Conservation (phyloP, 2,888 invertebrate species). For the Drosophila acutilabella region DNA sequence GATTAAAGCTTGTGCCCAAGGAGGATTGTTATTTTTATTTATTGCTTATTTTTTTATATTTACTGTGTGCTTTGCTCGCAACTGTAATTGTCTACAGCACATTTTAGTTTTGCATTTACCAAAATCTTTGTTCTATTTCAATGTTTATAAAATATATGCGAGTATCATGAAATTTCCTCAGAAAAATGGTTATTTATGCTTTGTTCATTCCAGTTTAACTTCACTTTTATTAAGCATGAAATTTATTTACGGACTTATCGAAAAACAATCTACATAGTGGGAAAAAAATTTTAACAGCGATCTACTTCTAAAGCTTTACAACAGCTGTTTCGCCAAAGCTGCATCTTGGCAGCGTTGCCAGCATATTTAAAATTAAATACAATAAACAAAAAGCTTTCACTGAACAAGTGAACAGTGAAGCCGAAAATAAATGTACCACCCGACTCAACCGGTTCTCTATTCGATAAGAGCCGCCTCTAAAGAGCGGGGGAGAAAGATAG, state of each 20-base stretch:
- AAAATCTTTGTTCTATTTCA: neutral
- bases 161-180: neutral
- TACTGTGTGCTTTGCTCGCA: neutral
- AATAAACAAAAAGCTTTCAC: constrained; percentile 33
- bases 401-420: constrained; percentile 26
- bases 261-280: neutral
- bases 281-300: constrained; percentile 19
- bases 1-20: constrained; percentile 39
- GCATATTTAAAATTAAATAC: neutral
- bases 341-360: constrained; percentile 22
- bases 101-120: neutral
- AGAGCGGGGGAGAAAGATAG: neutral
- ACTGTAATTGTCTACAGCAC: neutral
- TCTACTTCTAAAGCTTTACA: constrained; percentile 27
- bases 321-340: neutral
- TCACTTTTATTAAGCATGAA: too few species aligned
- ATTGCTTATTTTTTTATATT: constrained; percentile 2
- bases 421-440: constrained; percentile 13
- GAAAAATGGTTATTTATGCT: neutral
- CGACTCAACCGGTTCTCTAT: constrained; percentile 7
- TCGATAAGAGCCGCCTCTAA: neutral
- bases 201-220: too few species aligned
- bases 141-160: neutral
- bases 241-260: neutral
- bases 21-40: constrained; percentile 20